Conservation (phyloP, 1,140 invertebrate species). For the Ectropis grisescens region DNA sequence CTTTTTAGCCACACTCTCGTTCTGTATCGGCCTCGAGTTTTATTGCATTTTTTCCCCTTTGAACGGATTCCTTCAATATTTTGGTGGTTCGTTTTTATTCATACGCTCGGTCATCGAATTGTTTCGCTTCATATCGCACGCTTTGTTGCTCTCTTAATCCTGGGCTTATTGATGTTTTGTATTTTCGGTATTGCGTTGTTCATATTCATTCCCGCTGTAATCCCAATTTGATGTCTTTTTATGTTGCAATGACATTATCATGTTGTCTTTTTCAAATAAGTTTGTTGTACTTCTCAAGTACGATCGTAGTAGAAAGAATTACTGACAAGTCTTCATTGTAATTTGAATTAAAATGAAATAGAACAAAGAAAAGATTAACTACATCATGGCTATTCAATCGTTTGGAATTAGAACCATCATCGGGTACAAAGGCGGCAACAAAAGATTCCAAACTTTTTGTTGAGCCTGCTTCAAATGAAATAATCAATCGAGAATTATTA, state of each 20-base stretch:
- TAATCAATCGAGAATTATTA: conserved; percentile 63
- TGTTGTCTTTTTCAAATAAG: no score
- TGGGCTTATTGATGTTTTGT: no score
- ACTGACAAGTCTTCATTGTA: no score
- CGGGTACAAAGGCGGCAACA: conserved; percentile 27
- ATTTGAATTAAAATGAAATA: no score
- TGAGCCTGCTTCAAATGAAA: conserved; percentile 38
- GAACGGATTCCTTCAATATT: conserved; percentile 69
- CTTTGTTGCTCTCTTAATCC: conserved; percentile 26
- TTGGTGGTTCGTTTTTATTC: conserved; percentile 63
- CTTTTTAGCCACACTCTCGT: conserved; percentile 66
- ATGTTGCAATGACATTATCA: no score
- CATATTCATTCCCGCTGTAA: no score
- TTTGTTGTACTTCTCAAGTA: no score
- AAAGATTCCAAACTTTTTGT: conserved; percentile 43
- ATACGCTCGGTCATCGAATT: conserved; percentile 58
- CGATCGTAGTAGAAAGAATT: no score
- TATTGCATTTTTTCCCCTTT: conserved; percentile 69
- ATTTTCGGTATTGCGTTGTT: no score
- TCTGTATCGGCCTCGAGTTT: conserved; percentile 55
- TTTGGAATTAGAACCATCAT: conserved; percentile 36
- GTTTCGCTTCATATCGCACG: conserved; percentile 50
- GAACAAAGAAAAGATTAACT: conserved; percentile 30
- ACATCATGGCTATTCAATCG: no score
- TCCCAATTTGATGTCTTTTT: no score